Evolutionary conservation across 2,113 vertebrate genomes (phyloP).

Genomic region (Upupa epops): DNA sequence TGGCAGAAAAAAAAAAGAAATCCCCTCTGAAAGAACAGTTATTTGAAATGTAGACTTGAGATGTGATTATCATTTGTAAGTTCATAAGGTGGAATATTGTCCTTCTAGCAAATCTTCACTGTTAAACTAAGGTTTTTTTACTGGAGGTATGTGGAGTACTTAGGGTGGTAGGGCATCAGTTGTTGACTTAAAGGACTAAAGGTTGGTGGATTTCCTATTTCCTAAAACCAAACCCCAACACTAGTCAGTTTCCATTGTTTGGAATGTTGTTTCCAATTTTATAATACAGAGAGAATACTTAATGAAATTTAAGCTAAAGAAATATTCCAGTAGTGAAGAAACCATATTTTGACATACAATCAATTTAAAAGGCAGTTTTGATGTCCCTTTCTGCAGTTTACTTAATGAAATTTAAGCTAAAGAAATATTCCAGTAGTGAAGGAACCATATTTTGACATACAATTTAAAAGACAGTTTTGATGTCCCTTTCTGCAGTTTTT

Average conservation of each 20-base stretch:
- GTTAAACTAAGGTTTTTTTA: background rate
- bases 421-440: background rate
- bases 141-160: accelerated
- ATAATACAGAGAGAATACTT: background rate
- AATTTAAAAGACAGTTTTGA: background rate
- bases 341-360: background rate
- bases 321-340: background rate
- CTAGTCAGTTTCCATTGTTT: background rate
- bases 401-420: background rate
- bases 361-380: background rate
- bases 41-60: background rate
- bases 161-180: accelerated
- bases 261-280: background rate
- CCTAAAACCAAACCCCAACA: background rate
- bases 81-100: background rate
- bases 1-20: background rate
- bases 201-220: background rate
- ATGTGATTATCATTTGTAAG: background rate
- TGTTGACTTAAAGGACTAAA: background rate
- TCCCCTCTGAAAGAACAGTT: background rate
- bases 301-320: background rate
- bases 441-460: background rate
- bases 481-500: background rate
- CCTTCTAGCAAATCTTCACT: background rate
- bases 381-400: background rate